Conservation (phyloP, 1,140 invertebrate species). For the Dysdera silvatica region DNA sequence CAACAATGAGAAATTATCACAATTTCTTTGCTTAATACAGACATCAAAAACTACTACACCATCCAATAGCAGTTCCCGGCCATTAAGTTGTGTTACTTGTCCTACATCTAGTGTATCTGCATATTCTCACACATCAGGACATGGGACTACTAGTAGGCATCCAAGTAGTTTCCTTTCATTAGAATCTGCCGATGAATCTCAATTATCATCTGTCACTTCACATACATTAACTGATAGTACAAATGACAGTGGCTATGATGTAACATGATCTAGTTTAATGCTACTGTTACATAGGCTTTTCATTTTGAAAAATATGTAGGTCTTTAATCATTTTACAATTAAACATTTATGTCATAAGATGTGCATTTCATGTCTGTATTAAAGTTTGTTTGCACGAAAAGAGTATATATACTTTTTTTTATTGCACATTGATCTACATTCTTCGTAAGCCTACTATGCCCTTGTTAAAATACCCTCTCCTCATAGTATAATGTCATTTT, state of each 20-base stretch:
- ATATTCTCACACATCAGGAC: constrained; percentile 7
- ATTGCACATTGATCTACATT: too few relatives aligned
- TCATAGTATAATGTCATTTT: too few relatives aligned
- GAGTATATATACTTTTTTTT: too few relatives aligned
- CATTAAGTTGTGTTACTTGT: constrained; percentile 14
- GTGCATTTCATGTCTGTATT: too few relatives aligned
- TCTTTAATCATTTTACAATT: too few relatives aligned
- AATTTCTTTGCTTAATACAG: background rate
- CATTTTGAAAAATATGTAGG: too few relatives aligned
- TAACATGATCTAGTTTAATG: too few relatives aligned
- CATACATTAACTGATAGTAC: constrained; percentile 19
- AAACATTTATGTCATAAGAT: too few relatives aligned
- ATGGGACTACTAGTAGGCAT: constrained; percentile 7
- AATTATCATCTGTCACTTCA: constrained; percentile 3
- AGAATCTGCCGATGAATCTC: constrained; percentile 15
- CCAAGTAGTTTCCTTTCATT: constrained; percentile 6
- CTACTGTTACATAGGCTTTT: too few relatives aligned
- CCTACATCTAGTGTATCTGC: background rate
- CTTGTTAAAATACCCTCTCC: too few relatives aligned
- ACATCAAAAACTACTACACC: background rate
- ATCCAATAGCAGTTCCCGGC: background rate
- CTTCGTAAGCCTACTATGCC: too few relatives aligned
- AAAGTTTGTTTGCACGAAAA: too few relatives aligned
- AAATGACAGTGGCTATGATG: constrained; percentile 28
- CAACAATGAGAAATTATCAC: background rate